Evolutionary conservation across 2,888 invertebrate genomes (phyloP).

Genomic region (Acrocera orbiculus): DNA sequence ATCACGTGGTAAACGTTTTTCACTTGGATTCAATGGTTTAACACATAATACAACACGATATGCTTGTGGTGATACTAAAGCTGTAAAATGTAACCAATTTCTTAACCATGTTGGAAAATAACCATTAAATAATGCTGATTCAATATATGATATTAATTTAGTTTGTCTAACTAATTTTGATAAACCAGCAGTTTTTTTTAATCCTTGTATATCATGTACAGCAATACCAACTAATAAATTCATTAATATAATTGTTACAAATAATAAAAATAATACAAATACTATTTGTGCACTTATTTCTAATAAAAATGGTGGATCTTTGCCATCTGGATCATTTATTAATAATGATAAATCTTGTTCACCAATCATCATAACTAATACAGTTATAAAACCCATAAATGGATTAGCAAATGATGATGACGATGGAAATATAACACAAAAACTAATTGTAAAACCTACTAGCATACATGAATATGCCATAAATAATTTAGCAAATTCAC

Average conservation of each 20-base stretch:
- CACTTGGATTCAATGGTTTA: slow-evolving; percentile 66
- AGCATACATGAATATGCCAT: slow-evolving; percentile 70
- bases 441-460: slow-evolving; percentile 73
- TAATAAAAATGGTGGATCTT: slow-evolving; percentile 55
- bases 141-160: slow-evolving; percentile 72
- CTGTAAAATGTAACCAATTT: slow-evolving; percentile 58
- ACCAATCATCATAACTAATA: slow-evolving; percentile 79
- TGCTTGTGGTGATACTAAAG: slow-evolving; percentile 63
- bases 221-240: slow-evolving; percentile 73
- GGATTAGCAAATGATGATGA: slow-evolving; percentile 69
- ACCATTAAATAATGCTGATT: slow-evolving; percentile 61
- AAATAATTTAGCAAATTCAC: slow-evolving; percentile 71
- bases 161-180: slow-evolving; percentile 71
- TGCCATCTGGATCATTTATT: slow-evolving; percentile 56
- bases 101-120: slow-evolving; percentile 57
- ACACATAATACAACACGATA: slow-evolving; percentile 67
- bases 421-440: slow-evolving; percentile 72
- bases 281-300: slow-evolving; percentile 69
- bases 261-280: slow-evolving; percentile 61
- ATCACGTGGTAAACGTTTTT: slow-evolving; percentile 60
- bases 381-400: slow-evolving; percentile 67
- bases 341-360: slow-evolving; percentile 62
- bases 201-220: slow-evolving; percentile 71
- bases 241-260: slow-evolving; percentile 74
- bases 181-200: slow-evolving; percentile 68